Base-by-base conservation (phyloP, 2,797 vertebrate genomes). In the Peromyscus melanophrys region DNA sequence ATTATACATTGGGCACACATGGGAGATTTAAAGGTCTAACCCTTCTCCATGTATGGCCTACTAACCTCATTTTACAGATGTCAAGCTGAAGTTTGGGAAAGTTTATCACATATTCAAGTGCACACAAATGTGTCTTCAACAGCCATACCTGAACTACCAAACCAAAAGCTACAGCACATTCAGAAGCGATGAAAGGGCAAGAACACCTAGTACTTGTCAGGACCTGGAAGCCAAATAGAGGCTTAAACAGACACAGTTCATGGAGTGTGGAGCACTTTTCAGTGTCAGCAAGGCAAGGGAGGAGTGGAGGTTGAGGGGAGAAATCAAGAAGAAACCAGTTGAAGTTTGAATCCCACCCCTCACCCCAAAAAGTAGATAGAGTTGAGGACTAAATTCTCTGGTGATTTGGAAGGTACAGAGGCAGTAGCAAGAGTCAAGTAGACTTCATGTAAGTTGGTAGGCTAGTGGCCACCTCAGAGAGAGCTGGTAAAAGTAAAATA, bases 1-100 rank as follows among this genome's bases (percentile, higher is more conserved):
- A 63, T 23, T 37, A 13, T 40, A 6, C n/a, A 83, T n/a, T 63
- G 75, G 95, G 73, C 29, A 77, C 27, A 4, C 3, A 29, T 3
- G 40, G 14, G n/a, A 73, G 37, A 52, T 65, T 59, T 95, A 69
- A 94, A 78, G 19, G 59, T 87, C 69, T 94, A 90, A 92, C 55
- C 6, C 29, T 75, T 96, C 37, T 81, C 87, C 77, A 40, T 34
- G 40, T 31, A 71, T 59, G 21, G 73, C 49, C 29, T 65, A 78
- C 23, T 90, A 90, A 49, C 17, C 7, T 67, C 59, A 83, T 71
- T 96, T 95, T 90, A 65, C 8, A 86, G 40, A 75, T 85, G 40
- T 63, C 27, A 91, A 82, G 86, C 17, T 87, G 13, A 93, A 92
- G n/a, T 63, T 63, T 82, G 37, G 40, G 89, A 37, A 95, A 34